These are phyloP conservation scores for Pristis pectinata DNA, from an alignment of 2,797 vertebrate species.

Conservation along the genomic window DNA sequence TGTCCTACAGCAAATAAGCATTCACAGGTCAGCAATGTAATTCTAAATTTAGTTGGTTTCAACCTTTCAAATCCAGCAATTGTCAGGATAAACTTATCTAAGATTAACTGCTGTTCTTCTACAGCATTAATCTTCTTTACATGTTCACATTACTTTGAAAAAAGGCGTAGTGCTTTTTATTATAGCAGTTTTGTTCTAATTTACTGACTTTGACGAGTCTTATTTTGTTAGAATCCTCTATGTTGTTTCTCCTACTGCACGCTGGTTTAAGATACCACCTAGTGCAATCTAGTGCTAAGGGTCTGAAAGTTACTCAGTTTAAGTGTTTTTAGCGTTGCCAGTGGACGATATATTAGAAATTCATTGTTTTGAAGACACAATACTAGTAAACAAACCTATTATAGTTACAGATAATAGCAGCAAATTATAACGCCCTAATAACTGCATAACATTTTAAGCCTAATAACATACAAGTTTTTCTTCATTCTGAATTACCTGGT, in stretches of 20 bases:
- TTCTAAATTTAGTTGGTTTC: background rate
- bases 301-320: background rate
- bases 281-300: background rate
- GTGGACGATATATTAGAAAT: background rate
- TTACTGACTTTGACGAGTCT: background rate
- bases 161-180: background rate
- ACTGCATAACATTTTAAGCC: background rate
- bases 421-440: background rate
- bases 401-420: background rate
- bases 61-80: background rate
- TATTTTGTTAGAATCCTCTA: background rate
- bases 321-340: background rate
- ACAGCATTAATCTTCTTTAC: background rate
- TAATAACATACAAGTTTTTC: background rate
- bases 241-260: background rate
- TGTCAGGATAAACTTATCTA: background rate
- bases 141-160: conserved; percentile 16
- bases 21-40: background rate
- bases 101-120: conserved; percentile 49
- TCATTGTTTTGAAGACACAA: background rate
- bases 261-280: background rate
- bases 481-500: conserved; percentile 53
- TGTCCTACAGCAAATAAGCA: background rate
- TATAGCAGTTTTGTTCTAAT: background rate
- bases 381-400: background rate